Evolutionary conservation across 1,140 invertebrate genomes (phyloP).

Genomic region (Bursaphelenchus mucronatus): DNA sequence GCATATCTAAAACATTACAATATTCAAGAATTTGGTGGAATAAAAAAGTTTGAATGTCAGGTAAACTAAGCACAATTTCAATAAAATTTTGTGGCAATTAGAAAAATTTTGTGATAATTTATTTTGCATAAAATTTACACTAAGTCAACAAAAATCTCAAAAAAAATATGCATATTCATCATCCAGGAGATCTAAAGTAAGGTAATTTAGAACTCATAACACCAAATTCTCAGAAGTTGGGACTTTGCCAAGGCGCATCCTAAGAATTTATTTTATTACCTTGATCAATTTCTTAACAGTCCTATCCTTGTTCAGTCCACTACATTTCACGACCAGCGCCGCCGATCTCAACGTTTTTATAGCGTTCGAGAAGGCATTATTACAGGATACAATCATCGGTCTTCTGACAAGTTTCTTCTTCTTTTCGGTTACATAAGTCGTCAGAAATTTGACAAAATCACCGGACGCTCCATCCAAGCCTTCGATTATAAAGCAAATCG

Average conservation of each 20-base stretch:
- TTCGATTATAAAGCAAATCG: constrained; percentile 9
- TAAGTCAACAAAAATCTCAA: too few species aligned
- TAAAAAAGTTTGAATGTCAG: too few species aligned
- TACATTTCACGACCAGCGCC: neutral
- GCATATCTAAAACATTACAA: constrained; percentile 6
- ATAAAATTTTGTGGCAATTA: too few species aligned
- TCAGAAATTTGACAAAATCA: constrained; percentile 11
- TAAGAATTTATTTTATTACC: neutral
- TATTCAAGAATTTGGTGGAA: too few species aligned
- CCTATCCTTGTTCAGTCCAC: neutral
- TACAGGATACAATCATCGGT: constrained; percentile 13
- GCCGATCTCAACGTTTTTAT: neutral
- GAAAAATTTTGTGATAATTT: too few species aligned
- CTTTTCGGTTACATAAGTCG: neutral
- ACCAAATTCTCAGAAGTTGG: too few species aligned
- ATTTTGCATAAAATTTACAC: too few species aligned
- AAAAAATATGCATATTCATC: too few species aligned
- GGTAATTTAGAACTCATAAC: too few species aligned
- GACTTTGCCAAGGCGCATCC: neutral
- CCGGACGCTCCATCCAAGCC: neutral
- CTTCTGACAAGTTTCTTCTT: constrained; percentile 5
- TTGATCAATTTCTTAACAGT: neutral
- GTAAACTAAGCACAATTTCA: too few species aligned
- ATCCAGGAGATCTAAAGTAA: too few species aligned
- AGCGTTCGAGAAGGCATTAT: constrained; percentile 1